Conservation (phyloP, 1,140 invertebrate species). For the Brachionus sp. region DNA sequence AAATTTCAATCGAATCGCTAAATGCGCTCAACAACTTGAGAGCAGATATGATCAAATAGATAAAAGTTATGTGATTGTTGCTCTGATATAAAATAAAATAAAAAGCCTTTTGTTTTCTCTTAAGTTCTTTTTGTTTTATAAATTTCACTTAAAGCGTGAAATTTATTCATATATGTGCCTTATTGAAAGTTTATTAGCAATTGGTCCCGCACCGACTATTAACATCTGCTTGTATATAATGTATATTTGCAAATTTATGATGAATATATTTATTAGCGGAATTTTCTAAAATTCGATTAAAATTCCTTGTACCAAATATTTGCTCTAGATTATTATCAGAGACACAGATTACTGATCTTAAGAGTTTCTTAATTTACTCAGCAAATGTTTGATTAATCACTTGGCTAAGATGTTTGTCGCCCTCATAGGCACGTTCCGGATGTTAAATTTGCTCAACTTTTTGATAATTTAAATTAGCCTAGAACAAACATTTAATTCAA, state of each 20-base stretch:
- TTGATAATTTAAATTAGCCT: not conserved
- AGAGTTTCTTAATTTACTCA: constrained; percentile 11
- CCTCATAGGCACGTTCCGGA: constrained; percentile 4
- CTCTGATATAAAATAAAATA: not conserved
- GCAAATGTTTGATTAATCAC: constrained; percentile 36
- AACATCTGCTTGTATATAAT: not conserved
- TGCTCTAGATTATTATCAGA: constrained; percentile 6
- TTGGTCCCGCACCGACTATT: not conserved
- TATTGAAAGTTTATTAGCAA: not conserved
- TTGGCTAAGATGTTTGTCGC: not conserved
- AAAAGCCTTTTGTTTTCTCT: not conserved
- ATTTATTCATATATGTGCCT: constrained; percentile 33
- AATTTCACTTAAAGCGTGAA: not conserved
- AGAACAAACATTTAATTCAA: not conserved
- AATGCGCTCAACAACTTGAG: not conserved
- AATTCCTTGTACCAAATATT: constrained; percentile 21
- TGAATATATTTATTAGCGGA: not conserved
- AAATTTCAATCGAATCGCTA: constrained; percentile 1
- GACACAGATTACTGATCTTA: constrained; percentile 10
- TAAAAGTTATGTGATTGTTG: not conserved
- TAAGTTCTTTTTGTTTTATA: not conserved
- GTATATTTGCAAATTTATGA: not conserved
- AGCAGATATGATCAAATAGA: not conserved
- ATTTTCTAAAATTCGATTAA: constrained; percentile 28
- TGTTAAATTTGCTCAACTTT: not conserved